Base-by-base conservation (phyloP, 2,797 vertebrate species). In the Artibeus jamaicensis region DNA sequence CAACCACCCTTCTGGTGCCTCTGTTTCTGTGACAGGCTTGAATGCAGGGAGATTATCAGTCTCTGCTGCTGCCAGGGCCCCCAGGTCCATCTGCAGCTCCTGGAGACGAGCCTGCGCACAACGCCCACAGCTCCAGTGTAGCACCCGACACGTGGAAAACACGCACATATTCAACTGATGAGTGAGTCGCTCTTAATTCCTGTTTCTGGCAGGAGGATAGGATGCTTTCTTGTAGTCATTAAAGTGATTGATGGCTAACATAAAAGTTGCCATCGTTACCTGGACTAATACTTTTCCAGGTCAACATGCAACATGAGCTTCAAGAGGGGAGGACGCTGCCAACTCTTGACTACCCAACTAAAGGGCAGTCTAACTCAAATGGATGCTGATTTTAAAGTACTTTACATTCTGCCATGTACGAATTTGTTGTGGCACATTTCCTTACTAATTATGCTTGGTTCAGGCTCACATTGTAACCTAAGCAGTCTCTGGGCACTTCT, bases 181-280 rank as follows among this genome's bases (percentile, higher is more conserved):
- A 95, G 70, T 0, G 4, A 91, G 83, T 53, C 34, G 8, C 57
- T 86, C 65, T 67, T 34, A 67, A 77, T 71, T 81, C 73, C 53
- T 48, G 19, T 29, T 79, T 74, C n/a, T 81, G 85, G 93, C 76
- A 74, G 53, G 21, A 29, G 85, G 85, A 90, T 2, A 46, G 84
- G 57, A 91, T 76, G 86, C 65, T 77, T 85, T 67, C 95, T 95
- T 81, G 85, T 90, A 78, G 81, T 95, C 82, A 92, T 96, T 96
- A 92, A 73, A 96, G 92, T 95, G 94, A 97, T 7, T 82, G 90
- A 93, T 86, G 77, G 85, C 16, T 85, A 86, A 92, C 85, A 86
- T 29, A 74, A 88, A 84, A 59, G 85, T n/a, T 94, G 85, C 73
- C 82, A 78, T 70, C 9, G 0, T 57, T 90, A 90, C 26, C 86